A percentile compares a stretch with the other conserved stretches of the same genome.
phyloP scores from a whole-genome alignment of 2,888 invertebrate genomes.

The Holacanthella duospinosa region DNA sequence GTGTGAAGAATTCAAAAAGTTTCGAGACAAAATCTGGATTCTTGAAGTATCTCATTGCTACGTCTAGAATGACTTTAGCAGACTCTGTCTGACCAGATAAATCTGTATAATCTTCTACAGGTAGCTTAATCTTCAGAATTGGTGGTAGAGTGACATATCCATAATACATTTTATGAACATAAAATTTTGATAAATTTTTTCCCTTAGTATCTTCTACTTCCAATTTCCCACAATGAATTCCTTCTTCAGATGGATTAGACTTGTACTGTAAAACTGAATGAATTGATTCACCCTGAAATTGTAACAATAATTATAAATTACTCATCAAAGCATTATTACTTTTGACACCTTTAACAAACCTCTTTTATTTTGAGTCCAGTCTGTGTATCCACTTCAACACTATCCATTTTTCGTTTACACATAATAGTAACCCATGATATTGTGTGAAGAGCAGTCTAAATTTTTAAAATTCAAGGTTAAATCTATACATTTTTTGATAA shows the following conservation, averaged over 20 bases:
- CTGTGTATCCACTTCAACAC: conserved; percentile 22
- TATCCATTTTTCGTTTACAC: conserved; percentile 32
- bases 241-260: conserved; percentile 11
- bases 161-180: conserved; percentile 35
- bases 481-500: too few relatives aligned
- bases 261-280: conserved; percentile 35
- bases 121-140: conserved; percentile 22
- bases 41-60: conserved; percentile 53
- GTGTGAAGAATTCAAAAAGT: conserved; percentile 59
- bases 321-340: background rate
- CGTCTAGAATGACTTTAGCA: conserved; percentile 39
- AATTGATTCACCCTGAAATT: conserved; percentile 29
- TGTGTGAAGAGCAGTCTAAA: conserved; percentile 29
- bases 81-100: conserved; percentile 37
- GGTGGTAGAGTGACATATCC: conserved; percentile 30
- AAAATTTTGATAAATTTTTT: conserved; percentile 5
- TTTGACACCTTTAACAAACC: conserved; percentile 10
- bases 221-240: conserved; percentile 9
- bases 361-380: conserved; percentile 25
- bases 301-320: too few relatives aligned
- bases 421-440: conserved; percentile 28
- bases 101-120: conserved; percentile 24
- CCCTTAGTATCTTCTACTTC: conserved; percentile 1
- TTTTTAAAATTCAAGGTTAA: too few relatives aligned
- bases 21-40: conserved; percentile 56